phyloP scores from a whole-genome alignment of 2,888 invertebrate genomes.

The Athalia circularis region DNA sequence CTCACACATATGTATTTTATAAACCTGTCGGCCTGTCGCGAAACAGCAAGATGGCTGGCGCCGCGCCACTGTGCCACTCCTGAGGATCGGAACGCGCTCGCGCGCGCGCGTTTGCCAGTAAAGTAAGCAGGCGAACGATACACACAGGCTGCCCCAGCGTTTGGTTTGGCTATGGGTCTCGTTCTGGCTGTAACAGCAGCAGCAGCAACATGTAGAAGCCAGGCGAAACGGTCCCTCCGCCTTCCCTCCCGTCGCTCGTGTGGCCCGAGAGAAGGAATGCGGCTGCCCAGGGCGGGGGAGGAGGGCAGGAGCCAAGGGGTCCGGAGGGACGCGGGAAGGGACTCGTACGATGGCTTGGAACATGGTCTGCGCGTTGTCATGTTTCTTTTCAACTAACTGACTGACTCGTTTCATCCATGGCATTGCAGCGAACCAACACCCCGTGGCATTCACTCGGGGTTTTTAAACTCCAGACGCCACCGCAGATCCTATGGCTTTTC shows the following conservation, averaged over 20 bases:
- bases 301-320: conserved; percentile 54
- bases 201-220: conserved; percentile 8
- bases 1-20: too few relatives aligned
- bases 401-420: background rate
- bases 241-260: conserved; percentile 27
- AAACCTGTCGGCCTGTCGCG: conserved; percentile 40
- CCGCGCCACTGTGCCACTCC: conserved; percentile 42
- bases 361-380: conserved; percentile 1
- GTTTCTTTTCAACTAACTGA: background rate
- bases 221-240: conserved; percentile 35
- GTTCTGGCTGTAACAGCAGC: background rate
- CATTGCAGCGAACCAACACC: too few relatives aligned
- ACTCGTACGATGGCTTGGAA: conserved; percentile 33
- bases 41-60: conserved; percentile 46
- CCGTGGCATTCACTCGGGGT: too few relatives aligned
- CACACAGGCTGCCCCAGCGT: conserved; percentile 26
- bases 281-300: conserved; percentile 75
- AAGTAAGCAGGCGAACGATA: conserved; percentile 31
- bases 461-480: too few relatives aligned
- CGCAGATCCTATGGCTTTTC: too few relatives aligned
- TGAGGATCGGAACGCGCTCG: conserved; percentile 36
- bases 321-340: conserved; percentile 34
- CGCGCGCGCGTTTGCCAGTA: conserved; percentile 35
- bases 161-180: conserved; percentile 15
- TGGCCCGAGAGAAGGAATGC: conserved; percentile 73